Conservation (phyloP, 2,888 invertebrate species). For the Pemphredon lugubris region DNA sequence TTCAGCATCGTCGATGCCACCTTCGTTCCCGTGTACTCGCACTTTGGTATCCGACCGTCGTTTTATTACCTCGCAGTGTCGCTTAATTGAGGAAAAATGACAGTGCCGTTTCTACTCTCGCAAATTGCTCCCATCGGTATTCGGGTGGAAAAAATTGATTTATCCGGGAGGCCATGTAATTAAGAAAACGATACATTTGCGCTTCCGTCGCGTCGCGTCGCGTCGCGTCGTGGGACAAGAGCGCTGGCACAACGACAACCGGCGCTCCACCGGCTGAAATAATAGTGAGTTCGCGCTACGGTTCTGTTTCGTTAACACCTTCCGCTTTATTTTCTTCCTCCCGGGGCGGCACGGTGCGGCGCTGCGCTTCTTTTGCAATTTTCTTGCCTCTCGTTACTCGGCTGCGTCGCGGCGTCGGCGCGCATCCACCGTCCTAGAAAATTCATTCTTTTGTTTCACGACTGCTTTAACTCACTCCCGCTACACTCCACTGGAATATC, state of each 20-base stretch:
- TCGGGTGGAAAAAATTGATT: neutral
- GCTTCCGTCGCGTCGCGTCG: too few relatives aligned
- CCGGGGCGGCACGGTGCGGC: neutral
- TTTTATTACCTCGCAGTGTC: too few relatives aligned
- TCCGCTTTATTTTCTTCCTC: constrained; percentile 36
- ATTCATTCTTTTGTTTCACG: constrained; percentile 50
- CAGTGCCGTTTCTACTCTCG: too few relatives aligned
- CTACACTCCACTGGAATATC: constrained; percentile 2
- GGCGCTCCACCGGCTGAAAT: constrained; percentile 35
- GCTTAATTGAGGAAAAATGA: too few relatives aligned
- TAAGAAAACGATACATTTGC: constrained; percentile 22
- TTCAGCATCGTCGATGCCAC: neutral
- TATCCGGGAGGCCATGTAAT: neutral
- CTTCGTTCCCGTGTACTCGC: neutral
- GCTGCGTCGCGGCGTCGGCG: neutral
- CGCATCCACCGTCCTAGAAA: constrained; percentile 17
- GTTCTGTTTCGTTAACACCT: constrained; percentile 48
- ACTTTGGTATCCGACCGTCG: neutral
- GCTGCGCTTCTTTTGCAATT: constrained; percentile 10
- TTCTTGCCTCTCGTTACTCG: neutral
- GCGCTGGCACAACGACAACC: constrained; percentile 37
- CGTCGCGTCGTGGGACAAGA: constrained; percentile 14
- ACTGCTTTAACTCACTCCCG: constrained; percentile 46
- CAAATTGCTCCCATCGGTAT: too few relatives aligned
- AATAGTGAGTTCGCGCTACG: constrained; percentile 24